A percentile compares a stretch with the other conserved stretches of the same genome.
Conservation (phyloP, 1,140 invertebrate genomes). For the Philopotamus ludificatus region DNA sequence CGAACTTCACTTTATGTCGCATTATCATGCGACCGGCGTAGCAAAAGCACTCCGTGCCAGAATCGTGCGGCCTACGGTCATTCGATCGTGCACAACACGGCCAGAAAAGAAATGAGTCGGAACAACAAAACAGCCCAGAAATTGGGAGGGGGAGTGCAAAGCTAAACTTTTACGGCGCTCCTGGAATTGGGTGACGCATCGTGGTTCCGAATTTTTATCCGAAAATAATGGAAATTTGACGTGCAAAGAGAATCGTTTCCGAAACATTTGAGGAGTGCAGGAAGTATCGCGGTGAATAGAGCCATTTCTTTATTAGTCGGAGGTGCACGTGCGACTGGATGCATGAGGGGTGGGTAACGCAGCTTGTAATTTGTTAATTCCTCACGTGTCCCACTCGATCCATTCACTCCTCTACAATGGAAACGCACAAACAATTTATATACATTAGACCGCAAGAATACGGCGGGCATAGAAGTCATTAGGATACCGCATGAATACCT, state of each 20-base stretch:
- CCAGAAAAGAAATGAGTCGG: conserved; percentile 15
- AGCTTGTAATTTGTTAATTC: conserved; percentile 28
- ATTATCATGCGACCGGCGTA: conserved; percentile 1
- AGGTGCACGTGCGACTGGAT: conserved; percentile 24
- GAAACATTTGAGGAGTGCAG: conserved; percentile 5
- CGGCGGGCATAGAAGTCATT: not conserved
- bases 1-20: not conserved
- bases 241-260: not conserved
- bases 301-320: conserved; percentile 26
- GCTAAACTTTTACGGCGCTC: not conserved
- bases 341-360: conserved; percentile 9
- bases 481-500: not conserved
- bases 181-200: not conserved
- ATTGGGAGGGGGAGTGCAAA: not conserved
- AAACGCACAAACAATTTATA: no score
- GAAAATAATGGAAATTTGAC: no score
- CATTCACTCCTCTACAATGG: conserved; percentile 16
- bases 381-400: conserved; percentile 16
- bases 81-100: conserved; percentile 1
- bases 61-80: not conserved
- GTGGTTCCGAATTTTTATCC: no score
- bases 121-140: conserved; percentile 12
- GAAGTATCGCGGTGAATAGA: conserved; percentile 14
- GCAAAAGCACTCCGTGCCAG: not conserved
- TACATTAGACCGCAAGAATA: not conserved